These are phyloP conservation scores for Oreochromis aureus DNA, from an alignment of 2,113 vertebrate genomes.

Conservation along the genomic window DNA sequence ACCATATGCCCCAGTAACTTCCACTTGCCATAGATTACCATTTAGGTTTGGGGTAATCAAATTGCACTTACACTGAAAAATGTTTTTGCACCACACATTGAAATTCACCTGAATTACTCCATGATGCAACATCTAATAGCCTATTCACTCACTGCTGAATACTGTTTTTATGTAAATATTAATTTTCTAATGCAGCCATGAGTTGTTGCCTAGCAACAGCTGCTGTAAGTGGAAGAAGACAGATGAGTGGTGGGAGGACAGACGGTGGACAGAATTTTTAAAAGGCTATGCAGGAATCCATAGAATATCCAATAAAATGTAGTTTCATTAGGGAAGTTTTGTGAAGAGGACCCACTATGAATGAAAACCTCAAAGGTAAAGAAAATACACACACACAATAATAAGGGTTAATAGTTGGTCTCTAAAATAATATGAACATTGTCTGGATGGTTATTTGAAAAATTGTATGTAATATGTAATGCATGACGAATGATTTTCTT, in stretches of 20 bases:
- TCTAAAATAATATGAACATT: not conserved
- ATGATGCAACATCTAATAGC: not conserved
- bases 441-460: not conserved
- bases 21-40: not conserved
- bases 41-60: not conserved
- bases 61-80: not conserved
- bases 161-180: slow-evolving; percentile 46
- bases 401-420: not conserved
- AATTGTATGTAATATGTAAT: not conserved
- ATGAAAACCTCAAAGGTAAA: not conserved
- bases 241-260: slow-evolving; percentile 39
- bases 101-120: not conserved
- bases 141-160: not conserved
- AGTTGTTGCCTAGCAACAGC: slow-evolving; percentile 59
- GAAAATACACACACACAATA: not conserved
- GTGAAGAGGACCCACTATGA: not conserved
- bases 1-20: not conserved
- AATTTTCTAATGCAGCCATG: slow-evolving; percentile 35
- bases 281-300: not conserved
- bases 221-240: slow-evolving; percentile 36
- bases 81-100: not conserved
- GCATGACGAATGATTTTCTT: not conserved
- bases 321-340: not conserved
- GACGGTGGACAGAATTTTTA: slow-evolving; percentile 20
- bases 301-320: slow-evolving; percentile 4